Base-by-base conservation (phyloP, 1,140 invertebrate genomes). In the Magallana angulata region DNA sequence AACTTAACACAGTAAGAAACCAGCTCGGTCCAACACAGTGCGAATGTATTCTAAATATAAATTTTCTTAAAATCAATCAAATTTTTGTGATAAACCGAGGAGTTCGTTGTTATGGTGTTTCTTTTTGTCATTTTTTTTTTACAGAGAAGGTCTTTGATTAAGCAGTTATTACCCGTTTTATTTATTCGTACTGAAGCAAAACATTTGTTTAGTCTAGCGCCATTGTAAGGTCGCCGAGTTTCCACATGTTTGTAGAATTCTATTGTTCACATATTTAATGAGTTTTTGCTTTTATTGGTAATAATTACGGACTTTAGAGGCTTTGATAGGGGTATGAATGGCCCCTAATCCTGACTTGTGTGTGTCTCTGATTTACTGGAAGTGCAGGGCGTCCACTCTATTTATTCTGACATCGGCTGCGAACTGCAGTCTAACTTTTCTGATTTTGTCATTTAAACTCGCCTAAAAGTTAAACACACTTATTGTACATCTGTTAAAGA, bases 361-460 rank as follows among this genome's bases (percentile, higher is more conserved):
- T 76, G 68, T 76, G 30, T 76, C 30, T 12, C 24, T 24, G 24
- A 76, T 76, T 76, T 76, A 30, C 36, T 76, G 68, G 68, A 36
- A 76, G 24, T 30, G 24, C 24, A 12, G 24, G 68, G 68, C 68
- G 68, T 76, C 9, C 68, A 30, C 24, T 76, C 68, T 14, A 76
- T 76, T 76, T 76, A 76, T 30, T 62, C 36, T 30, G 8, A 36
- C 68, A 76, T 76, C 68, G 12, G 18, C 14, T 76, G 68, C 68
- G 68, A 76, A 76, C 68, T 76, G 68, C 68, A 76, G 68, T 9
- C 68, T 76, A 76, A 76, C 68, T 76, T 76, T 76, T 76, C 68
- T 76, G 12, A 30, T 30, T 76, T 76, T 76, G 68, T 76, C 68
- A 76, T 76, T 76, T 76, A 76, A 76, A 76, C 68, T 76, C 68